Base-by-base conservation (phyloP, 2,113 vertebrate genomes). In the Engystomops pustulosus region DNA sequence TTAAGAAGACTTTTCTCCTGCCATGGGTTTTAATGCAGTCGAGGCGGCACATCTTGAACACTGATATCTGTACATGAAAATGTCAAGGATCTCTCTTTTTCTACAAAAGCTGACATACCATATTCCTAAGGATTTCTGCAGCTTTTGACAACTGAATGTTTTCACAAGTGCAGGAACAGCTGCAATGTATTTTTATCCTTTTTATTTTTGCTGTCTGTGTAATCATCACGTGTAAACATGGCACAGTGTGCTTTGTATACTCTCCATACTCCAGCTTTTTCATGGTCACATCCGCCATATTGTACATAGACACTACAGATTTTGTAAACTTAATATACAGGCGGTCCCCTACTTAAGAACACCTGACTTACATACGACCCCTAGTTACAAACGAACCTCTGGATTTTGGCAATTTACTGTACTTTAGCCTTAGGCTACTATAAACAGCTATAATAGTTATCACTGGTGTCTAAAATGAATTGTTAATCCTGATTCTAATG, bases 201-300 rank as follows among this genome's bases (percentile, higher is more conserved):
- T 85, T 20, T 41, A 47, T 20, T 70, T 72, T 0, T 1, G 27
- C 55, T 67, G 23, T 32, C 27, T 55, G 32, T 68, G 93, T 88
- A 89, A 90, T 90, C 81, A 58, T 41, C 51, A 51, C 44, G 7
- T 38, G 74, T 60, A 36, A 60, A 12, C 18, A 75, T 41, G 27
- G 30, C 70, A 49, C 18, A 3, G 41, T 15, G 23, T 9, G 6
- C 32, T 47, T 41, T 27, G 41, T 41, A 25, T 18, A 12, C 41
- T 23, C 4, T 18, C 47, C 47, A 49, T 49, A 6, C 17, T 49
- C 47, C 15, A 18, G 14, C 47, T 49, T 49, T 49, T 18, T 49
- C 9, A 17, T 49, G 47, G 47, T 49, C 27, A 12, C 71, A 18
- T 20, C 25, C 65, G 12, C 65, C 67, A 11, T 41, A 11, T n/a